A percentile compares a stretch with the other conserved stretches of the same genome.
These are phyloP conservation scores for Denticeps clupeoides DNA, from an alignment of 2,797 vertebrate species.

Conservation along the genomic window DNA sequence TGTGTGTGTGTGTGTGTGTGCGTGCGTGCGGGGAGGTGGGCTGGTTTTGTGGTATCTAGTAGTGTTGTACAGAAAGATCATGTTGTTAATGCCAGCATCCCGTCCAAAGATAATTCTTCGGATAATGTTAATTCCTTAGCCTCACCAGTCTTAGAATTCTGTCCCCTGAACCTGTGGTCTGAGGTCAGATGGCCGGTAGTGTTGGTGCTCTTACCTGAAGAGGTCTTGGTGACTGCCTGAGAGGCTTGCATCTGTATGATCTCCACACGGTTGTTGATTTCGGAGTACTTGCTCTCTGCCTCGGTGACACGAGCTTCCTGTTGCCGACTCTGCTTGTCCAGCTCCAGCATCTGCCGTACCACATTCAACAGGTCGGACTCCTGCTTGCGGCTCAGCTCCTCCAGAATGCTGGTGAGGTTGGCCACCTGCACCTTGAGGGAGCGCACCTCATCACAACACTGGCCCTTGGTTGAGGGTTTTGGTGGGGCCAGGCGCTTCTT, in stretches of 20 bases:
- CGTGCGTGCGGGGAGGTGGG: neutral
- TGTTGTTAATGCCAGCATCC: too few species aligned
- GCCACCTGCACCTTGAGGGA: constrained; percentile 80
- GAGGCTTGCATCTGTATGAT: constrained; percentile 91
- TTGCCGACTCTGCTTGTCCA: constrained; percentile 75
- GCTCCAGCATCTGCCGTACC: constrained; percentile 82
- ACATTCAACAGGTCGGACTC: constrained; percentile 73
- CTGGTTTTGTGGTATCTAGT: too few species aligned
- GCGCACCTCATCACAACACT: constrained; percentile 80
- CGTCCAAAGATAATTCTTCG: too few species aligned
- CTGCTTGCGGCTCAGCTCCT: constrained; percentile 79
- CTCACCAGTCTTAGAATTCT: too few species aligned
- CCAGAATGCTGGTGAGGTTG: constrained; percentile 78
- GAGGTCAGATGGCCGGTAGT: too few species aligned
- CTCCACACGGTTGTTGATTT: constrained; percentile 88
- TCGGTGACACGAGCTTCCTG: constrained; percentile 75
- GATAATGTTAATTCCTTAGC: too few species aligned
- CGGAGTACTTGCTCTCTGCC: constrained; percentile 88
- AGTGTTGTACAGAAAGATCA: too few species aligned
- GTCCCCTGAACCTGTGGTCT: neutral
- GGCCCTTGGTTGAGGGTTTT: constrained; percentile 48
- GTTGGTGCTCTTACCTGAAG: constrained; percentile 87
- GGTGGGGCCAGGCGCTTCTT: constrained; percentile 36
- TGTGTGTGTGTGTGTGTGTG: neutral
- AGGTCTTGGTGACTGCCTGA: constrained; percentile 77